Conservation (phyloP, 2,888 invertebrate species). For the Hirtodrosophila duncani region DNA sequence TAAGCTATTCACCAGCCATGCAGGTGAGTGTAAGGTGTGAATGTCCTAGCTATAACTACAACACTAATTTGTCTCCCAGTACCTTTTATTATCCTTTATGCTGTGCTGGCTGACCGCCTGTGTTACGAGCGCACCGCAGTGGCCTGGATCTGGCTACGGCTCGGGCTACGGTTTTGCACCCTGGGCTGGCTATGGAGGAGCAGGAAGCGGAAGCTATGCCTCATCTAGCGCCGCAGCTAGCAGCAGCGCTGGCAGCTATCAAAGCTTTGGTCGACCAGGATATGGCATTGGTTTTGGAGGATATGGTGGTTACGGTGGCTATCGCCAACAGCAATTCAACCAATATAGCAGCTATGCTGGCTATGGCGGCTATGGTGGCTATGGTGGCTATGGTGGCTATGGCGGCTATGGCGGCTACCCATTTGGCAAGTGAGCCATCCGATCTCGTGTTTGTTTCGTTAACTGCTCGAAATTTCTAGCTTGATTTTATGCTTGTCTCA, state of each 20-base stretch:
- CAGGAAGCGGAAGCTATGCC: slow-evolving; percentile 40
- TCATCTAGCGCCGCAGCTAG: slow-evolving; percentile 46
- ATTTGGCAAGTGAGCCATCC: slow-evolving; percentile 24
- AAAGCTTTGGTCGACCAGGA: slow-evolving; percentile 32
- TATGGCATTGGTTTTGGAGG: slow-evolving; percentile 25
- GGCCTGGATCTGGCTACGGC: slow-evolving; percentile 30
- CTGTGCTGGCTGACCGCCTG: slow-evolving; percentile 22
- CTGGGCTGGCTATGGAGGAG: slow-evolving; percentile 45
- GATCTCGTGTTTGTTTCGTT: slow-evolving; percentile 6
- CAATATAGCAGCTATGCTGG: slow-evolving; percentile 28
- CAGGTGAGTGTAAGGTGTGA: slow-evolving; percentile 42
- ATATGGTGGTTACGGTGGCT: slow-evolving; percentile 40
- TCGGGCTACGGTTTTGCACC: slow-evolving; percentile 55
- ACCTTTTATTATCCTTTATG: slow-evolving; percentile 2
- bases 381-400: slow-evolving; percentile 41
- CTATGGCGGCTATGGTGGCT: slow-evolving; percentile 31
- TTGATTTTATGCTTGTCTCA: slow-evolving; percentile 29
- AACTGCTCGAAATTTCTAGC: slow-evolving; percentile 43
- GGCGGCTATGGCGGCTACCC: slow-evolving; percentile 18
- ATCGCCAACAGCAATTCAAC: slow-evolving; percentile 29
- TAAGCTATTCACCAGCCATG: slow-evolving; percentile 35
- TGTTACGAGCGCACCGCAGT: slow-evolving; percentile 41
- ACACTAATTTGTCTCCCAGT: slow-evolving; percentile 15
- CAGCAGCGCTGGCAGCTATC: slow-evolving; percentile 40
- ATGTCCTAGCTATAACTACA: background rate